Evolutionary conservation across 2,113 vertebrate species (phyloP).

Genomic region (Pycnonotus jocosus): DNA sequence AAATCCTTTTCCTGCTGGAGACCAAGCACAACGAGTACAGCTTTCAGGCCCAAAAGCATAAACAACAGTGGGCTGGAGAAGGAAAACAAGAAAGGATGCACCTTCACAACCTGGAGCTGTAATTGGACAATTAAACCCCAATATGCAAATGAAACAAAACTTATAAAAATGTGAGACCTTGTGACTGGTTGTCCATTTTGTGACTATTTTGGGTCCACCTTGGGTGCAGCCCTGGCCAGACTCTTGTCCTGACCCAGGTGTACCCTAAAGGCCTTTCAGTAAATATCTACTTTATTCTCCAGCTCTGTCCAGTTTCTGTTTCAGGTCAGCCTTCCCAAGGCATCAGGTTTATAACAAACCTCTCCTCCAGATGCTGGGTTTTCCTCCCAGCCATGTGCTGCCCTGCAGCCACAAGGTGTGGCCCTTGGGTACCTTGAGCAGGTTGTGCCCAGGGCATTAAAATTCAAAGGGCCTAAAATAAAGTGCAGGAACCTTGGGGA

Average conservation of each 20-base stretch:
- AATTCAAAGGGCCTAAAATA: neutral
- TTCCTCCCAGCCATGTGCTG: neutral
- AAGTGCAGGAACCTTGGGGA: neutral
- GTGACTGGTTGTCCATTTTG: neutral
- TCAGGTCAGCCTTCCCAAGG: neutral
- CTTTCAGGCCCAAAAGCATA: neutral
- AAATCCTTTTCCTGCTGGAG: neutral
- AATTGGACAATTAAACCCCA: neutral
- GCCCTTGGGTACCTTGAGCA: rapidly evolving
- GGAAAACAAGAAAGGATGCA: neutral
- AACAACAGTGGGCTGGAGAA: neutral
- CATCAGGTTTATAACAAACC: neutral
- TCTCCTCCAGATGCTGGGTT: neutral
- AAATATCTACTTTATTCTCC: neutral
- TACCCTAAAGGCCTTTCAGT: neutral
- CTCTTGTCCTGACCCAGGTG: neutral
- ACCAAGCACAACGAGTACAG: neutral
- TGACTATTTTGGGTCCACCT: neutral
- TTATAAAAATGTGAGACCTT: neutral
- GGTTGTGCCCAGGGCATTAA: neutral
- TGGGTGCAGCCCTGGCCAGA: neutral
- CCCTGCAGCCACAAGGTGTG: neutral
- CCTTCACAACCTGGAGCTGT: neutral
- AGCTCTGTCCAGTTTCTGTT: neutral
- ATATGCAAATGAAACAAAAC: neutral